Percentiles rank a stretch among this genome's conserved stretches.
These are phyloP conservation scores for Trachelipus rathkii DNA, from an alignment of 1,140 invertebrate genomes.

Conservation along the genomic window DNA sequence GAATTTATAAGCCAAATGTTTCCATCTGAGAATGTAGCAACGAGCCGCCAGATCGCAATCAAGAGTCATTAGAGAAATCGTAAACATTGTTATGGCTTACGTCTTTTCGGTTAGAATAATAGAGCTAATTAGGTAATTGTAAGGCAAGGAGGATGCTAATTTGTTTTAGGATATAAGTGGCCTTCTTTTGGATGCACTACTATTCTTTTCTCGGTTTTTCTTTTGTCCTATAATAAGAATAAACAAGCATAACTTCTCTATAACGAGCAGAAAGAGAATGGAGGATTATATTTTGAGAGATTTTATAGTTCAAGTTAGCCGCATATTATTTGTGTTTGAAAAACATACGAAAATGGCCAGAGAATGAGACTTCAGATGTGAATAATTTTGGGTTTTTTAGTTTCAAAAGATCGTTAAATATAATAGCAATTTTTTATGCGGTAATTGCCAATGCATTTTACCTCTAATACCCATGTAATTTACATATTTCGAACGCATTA, in stretches of 20 bases:
- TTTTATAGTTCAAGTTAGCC: background rate
- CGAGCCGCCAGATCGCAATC: background rate
- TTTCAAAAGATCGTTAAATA: background rate
- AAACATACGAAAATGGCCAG: background rate
- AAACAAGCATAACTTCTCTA: background rate
- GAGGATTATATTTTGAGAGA: background rate
- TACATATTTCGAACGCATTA: conserved; percentile 5
- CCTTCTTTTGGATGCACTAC: background rate
- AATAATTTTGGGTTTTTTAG: background rate
- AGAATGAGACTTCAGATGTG: background rate
- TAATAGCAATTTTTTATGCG: background rate
- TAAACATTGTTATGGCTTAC: conserved; percentile 7
- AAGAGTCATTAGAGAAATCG: background rate
- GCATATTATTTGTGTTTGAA: background rate
- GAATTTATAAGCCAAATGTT: conserved; percentile 2
- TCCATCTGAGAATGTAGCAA: background rate
- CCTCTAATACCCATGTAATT: background rate
- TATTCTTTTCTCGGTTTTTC: background rate
- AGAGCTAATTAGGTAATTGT: conserved; percentile 13
- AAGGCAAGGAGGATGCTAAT: background rate
- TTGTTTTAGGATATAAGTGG: conserved; percentile 10
- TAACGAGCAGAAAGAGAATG: background rate
- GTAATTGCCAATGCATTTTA: conserved; percentile 8
- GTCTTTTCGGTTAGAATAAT: conserved; percentile 5
- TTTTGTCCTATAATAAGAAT: background rate